Base-by-base conservation (phyloP, 2,888 invertebrate genomes). In the Tinea pellionella region DNA sequence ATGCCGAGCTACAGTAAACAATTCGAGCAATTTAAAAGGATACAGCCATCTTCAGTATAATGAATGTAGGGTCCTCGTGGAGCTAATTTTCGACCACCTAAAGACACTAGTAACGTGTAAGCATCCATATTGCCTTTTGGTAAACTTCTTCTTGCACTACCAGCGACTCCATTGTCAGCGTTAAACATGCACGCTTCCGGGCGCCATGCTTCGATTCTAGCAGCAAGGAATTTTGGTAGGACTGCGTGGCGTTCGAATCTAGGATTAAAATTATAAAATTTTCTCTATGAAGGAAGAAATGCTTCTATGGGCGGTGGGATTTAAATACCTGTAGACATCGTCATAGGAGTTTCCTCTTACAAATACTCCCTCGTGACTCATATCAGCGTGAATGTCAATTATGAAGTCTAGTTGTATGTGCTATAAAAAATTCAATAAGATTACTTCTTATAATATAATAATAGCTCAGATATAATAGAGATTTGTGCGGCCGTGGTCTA, bases 31-130 rank as follows among this genome's bases (percentile, higher is more conserved):
- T n/a, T n/a, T n/a, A n/a, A 74, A 83, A 94, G 94, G 95, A 95
- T 95, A 98, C 98, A 98, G 66, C 94, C 93, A 68, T 97, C 97
- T 88, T 98, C 97, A 42, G 95, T 97, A 75, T 98, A 98, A 32
- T 96, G 93, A 61, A 95, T 89, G 61, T 93, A 88, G 0, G 91
- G 91, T 60, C 93, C 89, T 2, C 91, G 89, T 56, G 91, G 90
- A 59, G 91, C 91, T 13, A 93, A 80, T 69, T 90, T 90, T 69
- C 96, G 94, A n/a, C 97, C 97, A 68, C 93, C 95, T 87, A 97
- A 92, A 9, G 98, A 98, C 0, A 96, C 95, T 73, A 97, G 93
- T 67, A 97, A 80, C 0, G 96, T 94, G 81, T 98, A 98, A 61
- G 95, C 94, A 78, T 97, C 87, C 1, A 76, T 69, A 43, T 94